phyloP scores from a whole-genome alignment of 2,113 vertebrate species.

The Mystacornis crossleyi region DNA sequence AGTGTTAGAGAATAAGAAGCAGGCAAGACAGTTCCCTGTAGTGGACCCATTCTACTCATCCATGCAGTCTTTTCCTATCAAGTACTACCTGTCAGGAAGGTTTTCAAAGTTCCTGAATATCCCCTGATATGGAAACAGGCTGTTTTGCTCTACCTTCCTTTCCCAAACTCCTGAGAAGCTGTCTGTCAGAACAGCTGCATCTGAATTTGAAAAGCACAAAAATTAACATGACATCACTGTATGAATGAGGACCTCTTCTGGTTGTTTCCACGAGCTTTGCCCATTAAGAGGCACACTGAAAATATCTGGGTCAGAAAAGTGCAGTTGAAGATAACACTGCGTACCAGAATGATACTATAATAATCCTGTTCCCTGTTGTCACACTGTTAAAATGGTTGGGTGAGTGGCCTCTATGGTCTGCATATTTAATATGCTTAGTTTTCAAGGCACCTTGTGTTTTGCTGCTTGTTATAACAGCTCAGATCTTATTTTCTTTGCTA shows the following conservation, averaged over 20 bases:
- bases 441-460: background rate
- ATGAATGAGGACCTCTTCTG: constrained; percentile 65
- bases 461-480: background rate
- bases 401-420: background rate
- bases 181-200: background rate
- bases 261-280: constrained; percentile 38
- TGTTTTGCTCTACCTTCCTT: background rate
- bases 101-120: background rate
- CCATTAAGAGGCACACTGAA: background rate
- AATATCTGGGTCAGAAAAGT: constrained; percentile 31
- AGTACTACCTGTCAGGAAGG: background rate
- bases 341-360: background rate
- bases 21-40: background rate
- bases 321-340: background rate
- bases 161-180: background rate
- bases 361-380: background rate
- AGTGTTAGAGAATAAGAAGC: background rate
- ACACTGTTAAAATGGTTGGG: background rate
- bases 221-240: background rate
- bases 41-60: background rate
- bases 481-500: background rate
- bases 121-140: background rate
- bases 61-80: background rate
- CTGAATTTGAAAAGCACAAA: background rate
- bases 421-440: background rate